Base-by-base conservation (phyloP, 2,888 invertebrate species). In the Metellina segmentata region DNA sequence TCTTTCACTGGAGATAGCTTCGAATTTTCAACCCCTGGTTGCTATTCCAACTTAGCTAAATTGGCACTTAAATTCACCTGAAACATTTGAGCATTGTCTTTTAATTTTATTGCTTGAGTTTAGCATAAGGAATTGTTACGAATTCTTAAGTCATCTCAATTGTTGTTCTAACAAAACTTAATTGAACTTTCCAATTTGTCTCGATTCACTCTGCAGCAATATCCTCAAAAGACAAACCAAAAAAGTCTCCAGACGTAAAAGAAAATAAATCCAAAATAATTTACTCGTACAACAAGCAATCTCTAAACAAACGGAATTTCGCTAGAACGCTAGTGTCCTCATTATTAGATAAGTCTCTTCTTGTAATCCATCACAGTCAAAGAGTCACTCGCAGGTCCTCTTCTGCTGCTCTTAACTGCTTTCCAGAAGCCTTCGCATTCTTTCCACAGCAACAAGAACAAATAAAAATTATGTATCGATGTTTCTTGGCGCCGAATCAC, bases 301-400 rank as follows among this genome's bases (percentile, higher is more conserved):
- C 71, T 52, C 13, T 51, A 49, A 7, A 19, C 19, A 69, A 82
- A 34, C 11, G 48, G 72, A 72, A 72, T 83, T n/a, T 20, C 70
- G 52, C 5, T 72, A 8, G 20, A 74, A 4, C 48, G 2, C 16
- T 11, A 53, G 61, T 20, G 53, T 61, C 61, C 75, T 75, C 34
- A 75, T 74, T 74, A 75, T 85, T 75, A 78, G 70, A 78, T 86
- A 86, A 78, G 74, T 70, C 49, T 20, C 51, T 69, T 11, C 70
- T 11, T 51, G 70, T 78, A 49, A 86, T 86, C 85, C 49, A 86
- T 86, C 85, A 86, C 78, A 78, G 52, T 78, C 85, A 71, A 78
- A 51, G 61, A 78, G 70, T 78, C 61, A 70, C 70, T 74, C 34
- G 19, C 61, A 8, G 9, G 4, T 34, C 34, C 34, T 34, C 34